Base-by-base conservation (phyloP, 92 coral and sea anemone species). In the Siderastrea siderea region DNA sequence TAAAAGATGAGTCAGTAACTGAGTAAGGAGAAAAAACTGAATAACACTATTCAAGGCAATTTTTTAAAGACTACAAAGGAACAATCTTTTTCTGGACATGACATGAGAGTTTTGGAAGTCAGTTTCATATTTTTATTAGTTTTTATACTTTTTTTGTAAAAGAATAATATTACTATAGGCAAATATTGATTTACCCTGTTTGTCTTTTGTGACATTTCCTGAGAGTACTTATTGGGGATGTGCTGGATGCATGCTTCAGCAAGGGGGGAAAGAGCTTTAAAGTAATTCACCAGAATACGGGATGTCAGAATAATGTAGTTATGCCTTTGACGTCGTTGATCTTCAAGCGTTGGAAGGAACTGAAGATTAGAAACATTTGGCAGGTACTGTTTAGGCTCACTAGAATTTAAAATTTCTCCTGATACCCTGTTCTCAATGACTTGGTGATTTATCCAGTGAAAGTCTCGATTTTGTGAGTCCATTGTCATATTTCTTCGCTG, bases 371-470 rank as follows among this genome's bases (percentile, higher is more conserved):
- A 61, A 67, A 67, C 71, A 67, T 67, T 7, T 6, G 48, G 13
- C 47, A 67, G 71, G 48, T 5, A 26, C 11, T 5, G 14, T 67
- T 67, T 6, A 26, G 47, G 47, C 38, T 26, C 12, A 6, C 47
- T 26, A 67, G 71, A 43, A 47, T 85, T 50, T 44, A 80, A 53
- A 3, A 7, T 67, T 16, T 70, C 81, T 6, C 91, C 91, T 61
- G 94, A 91, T 13, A 91, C 89, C 50, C 91, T 66, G 86, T 91
- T 87, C 19, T 54, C 58, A 65, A 83, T 75, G 17, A 78, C 47
- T 19, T 87, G 87, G 75, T 91, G 91, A 71, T 91, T 91, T 7
- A 91, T 66, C 91, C 94, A 91, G 80, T 91, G 94, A 16, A 38
- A 61, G 53, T 86, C 88, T 6, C 7, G 49, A 55, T 91, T 91